Conservation (phyloP, 2,113 vertebrate genomes). For the Phyllostomus discolor region DNA sequence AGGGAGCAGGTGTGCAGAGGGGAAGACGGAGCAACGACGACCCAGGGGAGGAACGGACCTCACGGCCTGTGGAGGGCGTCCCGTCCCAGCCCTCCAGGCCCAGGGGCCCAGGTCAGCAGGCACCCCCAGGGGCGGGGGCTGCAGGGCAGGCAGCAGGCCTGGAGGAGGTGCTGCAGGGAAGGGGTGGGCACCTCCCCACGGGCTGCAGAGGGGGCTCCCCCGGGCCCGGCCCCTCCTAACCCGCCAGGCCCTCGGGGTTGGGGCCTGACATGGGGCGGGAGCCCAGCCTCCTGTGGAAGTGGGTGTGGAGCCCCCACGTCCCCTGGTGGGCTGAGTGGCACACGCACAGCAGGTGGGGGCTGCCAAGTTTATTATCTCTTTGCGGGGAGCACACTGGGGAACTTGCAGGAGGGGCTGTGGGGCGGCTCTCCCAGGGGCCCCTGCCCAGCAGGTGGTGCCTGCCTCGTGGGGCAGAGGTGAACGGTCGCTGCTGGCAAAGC, state of each 20-base stretch:
- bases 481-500: fast-evolving
- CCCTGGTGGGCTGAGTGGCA: background rate
- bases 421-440: background rate
- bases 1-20: background rate
- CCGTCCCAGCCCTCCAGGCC: fast-evolving
- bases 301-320: background rate
- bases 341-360: background rate
- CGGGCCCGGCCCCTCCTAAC: background rate
- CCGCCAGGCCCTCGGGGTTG: fast-evolving
- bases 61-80: background rate
- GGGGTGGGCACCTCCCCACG: fast-evolving
- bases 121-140: no score
- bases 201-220: background rate
- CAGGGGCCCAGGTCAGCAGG: background rate
- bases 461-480: background rate
- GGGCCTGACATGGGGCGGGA: background rate
- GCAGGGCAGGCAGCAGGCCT: fast-evolving
- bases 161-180: background rate
- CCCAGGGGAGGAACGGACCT: background rate
- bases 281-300: background rate
- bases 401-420: fast-evolving
- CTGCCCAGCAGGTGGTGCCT: background rate
- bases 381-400: background rate
- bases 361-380: background rate
- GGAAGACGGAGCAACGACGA: background rate